phyloP scores from a whole-genome alignment of 2,797 vertebrate genomes.

The Iguana delicatissima region DNA sequence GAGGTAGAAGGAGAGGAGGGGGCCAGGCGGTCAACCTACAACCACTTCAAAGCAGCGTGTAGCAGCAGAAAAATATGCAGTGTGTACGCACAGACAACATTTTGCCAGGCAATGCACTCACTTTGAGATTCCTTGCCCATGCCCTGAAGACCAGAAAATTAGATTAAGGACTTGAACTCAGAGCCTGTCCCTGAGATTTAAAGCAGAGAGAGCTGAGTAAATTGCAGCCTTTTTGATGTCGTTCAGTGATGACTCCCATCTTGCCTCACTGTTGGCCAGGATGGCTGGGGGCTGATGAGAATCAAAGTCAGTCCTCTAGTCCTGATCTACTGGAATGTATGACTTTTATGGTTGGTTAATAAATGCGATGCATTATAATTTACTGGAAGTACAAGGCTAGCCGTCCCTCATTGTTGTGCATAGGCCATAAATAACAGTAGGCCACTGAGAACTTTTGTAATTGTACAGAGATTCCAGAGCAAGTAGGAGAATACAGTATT shows the following conservation, averaged over 20 bases:
- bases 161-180: no score
- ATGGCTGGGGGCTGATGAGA: background rate
- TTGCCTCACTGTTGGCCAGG: background rate
- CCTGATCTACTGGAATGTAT: background rate
- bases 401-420: slow-evolving; percentile 11
- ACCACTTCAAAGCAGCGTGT: no score
- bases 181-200: background rate
- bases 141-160: no score
- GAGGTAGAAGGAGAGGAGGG: no score
- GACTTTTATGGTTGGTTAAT: background rate
- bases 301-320: background rate
- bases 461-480: slow-evolving; percentile 4
- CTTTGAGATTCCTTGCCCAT: no score
- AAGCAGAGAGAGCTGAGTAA: background rate
- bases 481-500: slow-evolving; percentile 1
- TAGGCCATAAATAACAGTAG: slow-evolving; percentile 2
- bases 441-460: background rate
- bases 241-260: background rate
- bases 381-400: slow-evolving; percentile 57
- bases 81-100: no score
- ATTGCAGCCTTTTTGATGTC: background rate
- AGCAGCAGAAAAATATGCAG: no score
- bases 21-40: no score
- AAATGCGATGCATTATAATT: slow-evolving; percentile 11
- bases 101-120: no score